These are phyloP conservation scores for Sebastes iracundus DNA, from an alignment of 2,797 vertebrate genomes.

Conservation along the genomic window DNA sequence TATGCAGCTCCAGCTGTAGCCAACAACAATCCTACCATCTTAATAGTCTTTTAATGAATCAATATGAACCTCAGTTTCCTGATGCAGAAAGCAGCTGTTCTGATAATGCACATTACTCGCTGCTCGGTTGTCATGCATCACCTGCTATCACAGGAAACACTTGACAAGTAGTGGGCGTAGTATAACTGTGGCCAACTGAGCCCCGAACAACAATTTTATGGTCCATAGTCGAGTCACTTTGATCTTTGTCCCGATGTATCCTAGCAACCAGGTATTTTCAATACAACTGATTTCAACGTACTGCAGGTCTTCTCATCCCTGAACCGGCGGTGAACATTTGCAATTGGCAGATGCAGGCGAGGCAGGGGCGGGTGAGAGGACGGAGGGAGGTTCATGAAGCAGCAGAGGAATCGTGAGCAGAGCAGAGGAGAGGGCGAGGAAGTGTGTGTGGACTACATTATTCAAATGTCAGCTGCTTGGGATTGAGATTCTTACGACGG, in stretches of 20 bases:
- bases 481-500: conserved; percentile 9
- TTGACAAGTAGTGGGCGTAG: conserved; percentile 59
- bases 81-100: conserved; percentile 32
- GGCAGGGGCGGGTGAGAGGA: conserved; percentile 63
- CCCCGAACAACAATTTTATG: conserved; percentile 80
- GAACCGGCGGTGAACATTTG: conserved; percentile 46
- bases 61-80: conserved; percentile 39
- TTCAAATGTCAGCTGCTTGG: conserved; percentile 49
- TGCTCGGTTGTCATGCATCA: conserved; percentile 70
- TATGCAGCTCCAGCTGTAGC: not conserved
- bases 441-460: conserved; percentile 25
- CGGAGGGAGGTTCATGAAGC: conserved; percentile 51
- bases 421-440: conserved; percentile 42
- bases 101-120: conserved; percentile 41
- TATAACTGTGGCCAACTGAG: conserved; percentile 52
- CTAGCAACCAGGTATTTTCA: conserved; percentile 88
- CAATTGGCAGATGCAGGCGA: conserved; percentile 58
- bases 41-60: conserved; percentile 53
- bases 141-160: conserved; percentile 66
- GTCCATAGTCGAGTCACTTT: conserved; percentile 73
- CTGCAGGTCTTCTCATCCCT: conserved; percentile 43
- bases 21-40: not conserved
- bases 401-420: conserved; percentile 17
- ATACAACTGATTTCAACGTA: conserved; percentile 74
- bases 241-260: conserved; percentile 86